Conservation (phyloP, 1,140 invertebrate genomes). For the Gyrodactylus bullatarudis region DNA sequence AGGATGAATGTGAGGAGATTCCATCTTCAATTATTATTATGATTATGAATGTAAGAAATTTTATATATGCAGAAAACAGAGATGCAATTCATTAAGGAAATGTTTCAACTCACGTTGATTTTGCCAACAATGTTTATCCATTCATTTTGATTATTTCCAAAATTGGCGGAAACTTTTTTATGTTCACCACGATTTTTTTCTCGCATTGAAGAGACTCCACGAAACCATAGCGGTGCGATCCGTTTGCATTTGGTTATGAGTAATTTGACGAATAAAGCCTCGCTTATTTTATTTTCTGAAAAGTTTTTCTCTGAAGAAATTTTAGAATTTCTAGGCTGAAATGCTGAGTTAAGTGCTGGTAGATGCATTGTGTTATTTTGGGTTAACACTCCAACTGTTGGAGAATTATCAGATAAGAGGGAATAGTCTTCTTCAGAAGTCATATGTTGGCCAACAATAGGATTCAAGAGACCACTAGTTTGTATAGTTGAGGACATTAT, state of each 20-base stretch:
- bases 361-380: not conserved
- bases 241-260: not conserved
- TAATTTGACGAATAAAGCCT: conserved; percentile 1
- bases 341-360: not conserved
- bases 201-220: conserved; percentile 4
- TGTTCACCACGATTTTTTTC: conserved; percentile 2
- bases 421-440: not conserved
- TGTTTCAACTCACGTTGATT: not conserved
- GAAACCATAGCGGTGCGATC: conserved; percentile 3
- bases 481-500: too few species aligned
- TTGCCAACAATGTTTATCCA: not conserved
- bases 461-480: not conserved
- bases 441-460: too few species aligned
- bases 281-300: not conserved
- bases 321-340: not conserved
- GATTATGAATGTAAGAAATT: too few species aligned
- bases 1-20: too few species aligned
- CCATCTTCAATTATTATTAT: too few species aligned
- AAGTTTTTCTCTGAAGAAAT: not conserved
- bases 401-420: not conserved
- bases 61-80: too few species aligned
- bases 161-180: not conserved
- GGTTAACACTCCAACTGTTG: not conserved
- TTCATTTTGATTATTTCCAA: conserved; percentile 2
- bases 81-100: too few species aligned